Percentiles rank a stretch among this genome's conserved stretches.
Evolutionary conservation across 2,113 vertebrate genomes (phyloP).

Genomic region (Xenotilapia longispinis): DNA sequence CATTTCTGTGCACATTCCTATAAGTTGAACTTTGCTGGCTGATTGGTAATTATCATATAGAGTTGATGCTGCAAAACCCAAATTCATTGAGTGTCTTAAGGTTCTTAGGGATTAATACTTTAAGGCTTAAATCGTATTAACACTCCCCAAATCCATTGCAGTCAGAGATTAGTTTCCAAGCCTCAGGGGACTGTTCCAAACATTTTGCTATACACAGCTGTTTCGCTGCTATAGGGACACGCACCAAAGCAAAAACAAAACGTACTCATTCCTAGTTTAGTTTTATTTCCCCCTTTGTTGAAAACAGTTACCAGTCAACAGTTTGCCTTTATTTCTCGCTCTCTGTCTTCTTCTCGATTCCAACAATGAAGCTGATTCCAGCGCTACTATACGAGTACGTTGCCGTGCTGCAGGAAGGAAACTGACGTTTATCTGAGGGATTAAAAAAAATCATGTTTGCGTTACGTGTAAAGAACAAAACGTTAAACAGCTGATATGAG

Average conservation of each 20-base stretch:
- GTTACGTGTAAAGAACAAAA: not conserved
- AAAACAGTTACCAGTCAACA: not conserved
- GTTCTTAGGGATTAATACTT: slow-evolving; percentile 47
- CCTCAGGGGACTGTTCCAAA: slow-evolving; percentile 15
- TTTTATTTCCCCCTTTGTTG: not conserved
- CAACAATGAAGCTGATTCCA: not conserved
- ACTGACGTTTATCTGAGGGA: not conserved
- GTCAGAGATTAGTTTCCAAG: slow-evolving; percentile 44
- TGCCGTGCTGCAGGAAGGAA: not conserved
- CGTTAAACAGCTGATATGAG: not conserved
- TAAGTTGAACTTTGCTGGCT: not conserved
- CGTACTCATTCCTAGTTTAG: not conserved
- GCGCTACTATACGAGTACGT: not conserved
- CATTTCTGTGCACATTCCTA: not conserved
- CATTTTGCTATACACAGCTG: slow-evolving; percentile 7
- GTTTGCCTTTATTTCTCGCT: not conserved
- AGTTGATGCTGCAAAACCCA: slow-evolving; percentile 15
- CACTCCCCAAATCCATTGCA: slow-evolving; percentile 42
- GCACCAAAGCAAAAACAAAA: not conserved
- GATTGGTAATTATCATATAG: slow-evolving; percentile 20
- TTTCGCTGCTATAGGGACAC: not conserved
- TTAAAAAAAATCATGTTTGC: not conserved
- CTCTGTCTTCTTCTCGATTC: not conserved
- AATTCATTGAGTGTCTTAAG: slow-evolving; percentile 44
- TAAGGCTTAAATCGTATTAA: slow-evolving; percentile 48